Evolutionary conservation across 2,888 invertebrate species (phyloP).

Genomic region (Drosophila melanosoma): DNA sequence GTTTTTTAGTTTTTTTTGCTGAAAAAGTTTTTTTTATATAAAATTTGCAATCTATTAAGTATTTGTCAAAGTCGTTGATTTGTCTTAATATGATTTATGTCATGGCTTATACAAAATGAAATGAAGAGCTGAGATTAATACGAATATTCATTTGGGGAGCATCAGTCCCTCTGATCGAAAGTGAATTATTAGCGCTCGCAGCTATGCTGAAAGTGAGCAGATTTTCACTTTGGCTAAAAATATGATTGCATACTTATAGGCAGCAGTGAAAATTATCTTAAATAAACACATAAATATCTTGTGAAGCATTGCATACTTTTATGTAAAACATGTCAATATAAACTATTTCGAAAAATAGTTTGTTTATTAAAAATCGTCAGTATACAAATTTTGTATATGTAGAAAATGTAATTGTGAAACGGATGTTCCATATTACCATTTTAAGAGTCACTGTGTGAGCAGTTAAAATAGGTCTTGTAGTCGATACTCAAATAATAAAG

Average conservation of each 20-base stretch:
- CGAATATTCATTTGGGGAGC: not conserved
- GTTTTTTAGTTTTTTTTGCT: not conserved
- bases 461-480: not conserved
- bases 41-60: not conserved
- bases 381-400: too few species aligned
- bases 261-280: fast-evolving
- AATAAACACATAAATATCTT: fast-evolving
- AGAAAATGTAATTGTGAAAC: not conserved
- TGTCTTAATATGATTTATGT: not conserved
- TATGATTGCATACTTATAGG: slow-evolving; percentile 26
- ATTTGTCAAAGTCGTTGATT: not conserved
- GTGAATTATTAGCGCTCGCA: too few species aligned
- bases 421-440: not conserved
- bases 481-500: not conserved
- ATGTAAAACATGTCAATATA: not conserved
- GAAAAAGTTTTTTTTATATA: not conserved
- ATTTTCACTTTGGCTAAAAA: not conserved
- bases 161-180: not conserved
- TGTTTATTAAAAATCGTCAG: not conserved
- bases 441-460: not conserved
- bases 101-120: not conserved
- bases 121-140: not conserved
- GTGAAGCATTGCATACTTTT: slow-evolving; percentile 24
- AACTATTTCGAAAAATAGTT: not conserved
- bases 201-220: not conserved